Conservation (phyloP, 2,113 vertebrate species). For the Scortum barcoo region DNA sequence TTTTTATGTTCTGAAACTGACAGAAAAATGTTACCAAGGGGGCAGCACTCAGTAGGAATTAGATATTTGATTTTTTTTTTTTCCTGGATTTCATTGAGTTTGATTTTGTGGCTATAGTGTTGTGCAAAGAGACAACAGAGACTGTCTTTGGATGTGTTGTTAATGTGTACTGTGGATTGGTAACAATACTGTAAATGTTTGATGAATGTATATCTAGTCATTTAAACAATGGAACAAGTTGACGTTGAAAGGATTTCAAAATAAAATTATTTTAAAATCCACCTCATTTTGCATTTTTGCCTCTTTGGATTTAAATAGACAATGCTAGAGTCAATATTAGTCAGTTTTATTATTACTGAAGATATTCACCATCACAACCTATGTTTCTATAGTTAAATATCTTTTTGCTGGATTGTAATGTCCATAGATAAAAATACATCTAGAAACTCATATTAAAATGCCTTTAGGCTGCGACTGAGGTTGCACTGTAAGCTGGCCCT, state of each 20-base stretch:
- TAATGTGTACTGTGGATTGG: conserved; percentile 75
- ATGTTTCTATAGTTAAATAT: not conserved
- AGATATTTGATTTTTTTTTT: conserved; percentile 43
- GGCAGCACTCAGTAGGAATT: conserved; percentile 70
- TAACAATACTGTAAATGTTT: conserved; percentile 83
- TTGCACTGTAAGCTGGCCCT: not conserved
- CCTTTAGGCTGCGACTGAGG: not conserved
- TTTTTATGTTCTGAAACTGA: conserved; percentile 48
- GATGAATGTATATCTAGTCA: conserved; percentile 83
- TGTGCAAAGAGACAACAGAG: conserved; percentile 47
- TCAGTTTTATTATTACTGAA: not conserved
- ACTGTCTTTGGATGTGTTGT: conserved; percentile 67
- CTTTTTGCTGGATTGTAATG: not conserved
- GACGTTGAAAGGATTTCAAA: conserved; percentile 80
- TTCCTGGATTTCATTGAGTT: conserved; percentile 55
- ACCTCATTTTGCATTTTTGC: not conserved
- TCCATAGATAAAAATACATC: not conserved
- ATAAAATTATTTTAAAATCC: conserved; percentile 77
- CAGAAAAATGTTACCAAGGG: conserved; percentile 29
- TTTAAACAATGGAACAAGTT: conserved; percentile 77
- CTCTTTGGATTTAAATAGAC: not conserved
- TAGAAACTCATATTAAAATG: not conserved
- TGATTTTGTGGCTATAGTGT: conserved; percentile 72
- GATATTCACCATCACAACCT: not conserved
- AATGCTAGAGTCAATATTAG: not conserved